Conservation (phyloP, 1,140 invertebrate genomes). For the Drosophila suzukii region DNA sequence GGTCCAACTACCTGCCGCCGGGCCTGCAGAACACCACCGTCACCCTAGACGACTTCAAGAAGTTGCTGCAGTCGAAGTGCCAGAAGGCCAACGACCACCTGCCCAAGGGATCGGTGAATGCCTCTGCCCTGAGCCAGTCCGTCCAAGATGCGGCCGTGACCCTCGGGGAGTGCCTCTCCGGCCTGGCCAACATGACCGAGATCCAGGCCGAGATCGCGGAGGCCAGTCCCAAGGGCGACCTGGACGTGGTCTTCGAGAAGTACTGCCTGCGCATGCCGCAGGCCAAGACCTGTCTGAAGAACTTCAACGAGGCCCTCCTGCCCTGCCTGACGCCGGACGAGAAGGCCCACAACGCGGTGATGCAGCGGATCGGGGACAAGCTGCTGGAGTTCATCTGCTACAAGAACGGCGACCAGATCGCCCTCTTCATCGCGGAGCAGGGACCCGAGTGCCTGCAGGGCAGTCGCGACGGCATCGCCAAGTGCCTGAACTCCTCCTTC, state of each 20-base stretch:
- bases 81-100: constrained; percentile 43
- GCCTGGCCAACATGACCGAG: constrained; percentile 85
- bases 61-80: constrained; percentile 65
- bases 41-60: constrained; percentile 47
- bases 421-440: constrained; percentile 91
- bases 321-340: constrained; percentile 88
- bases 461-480: constrained; percentile 86
- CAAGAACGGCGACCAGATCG: constrained; percentile 92
- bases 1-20: constrained; percentile 51
- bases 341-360: constrained; percentile 78
- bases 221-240: constrained; percentile 86
- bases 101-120: constrained; percentile 24
- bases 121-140: constrained; percentile 16
- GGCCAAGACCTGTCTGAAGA: constrained; percentile 87
- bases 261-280: constrained; percentile 88
- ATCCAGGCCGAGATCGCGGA: constrained; percentile 87
- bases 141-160: constrained; percentile 48
- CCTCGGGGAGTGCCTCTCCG: constrained; percentile 83
- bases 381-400: constrained; percentile 90
- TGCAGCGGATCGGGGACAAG: constrained; percentile 89
- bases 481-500: constrained; percentile 88
- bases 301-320: constrained; percentile 86
- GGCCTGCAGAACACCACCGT: constrained; percentile 42
- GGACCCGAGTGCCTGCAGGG: constrained; percentile 89
- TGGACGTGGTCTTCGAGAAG: constrained; percentile 85